Base-by-base conservation (phyloP, 92 coral and sea anemone species). In the Umimayanthus kanabou region DNA sequence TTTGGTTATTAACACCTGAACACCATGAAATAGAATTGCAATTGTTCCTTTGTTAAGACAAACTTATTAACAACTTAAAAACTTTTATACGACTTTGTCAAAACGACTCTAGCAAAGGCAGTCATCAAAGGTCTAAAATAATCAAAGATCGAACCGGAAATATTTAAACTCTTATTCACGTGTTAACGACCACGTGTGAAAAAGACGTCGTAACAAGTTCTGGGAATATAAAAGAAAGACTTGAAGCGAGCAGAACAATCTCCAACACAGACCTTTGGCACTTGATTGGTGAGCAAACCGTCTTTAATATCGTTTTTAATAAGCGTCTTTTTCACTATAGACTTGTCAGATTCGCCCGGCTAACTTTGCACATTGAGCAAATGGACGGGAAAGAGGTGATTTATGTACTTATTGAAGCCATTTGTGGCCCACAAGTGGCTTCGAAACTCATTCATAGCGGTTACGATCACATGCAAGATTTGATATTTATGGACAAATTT, bases 121-220 rank as follows among this genome's bases (percentile, higher is more conserved):
- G 26, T 83, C 64, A 47, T 14, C 43, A 40, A 5, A 49, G 39
- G 20, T 45, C 55, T 43, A 40, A 69, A 43, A 33, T 9, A 16
- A 18, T 50, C 78, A 71, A 28, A 39, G 40, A 69, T 29, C 43
- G 55, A 67, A 45, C 87, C 87, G 87, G 87, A 83, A 69, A 22
- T 33, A 5, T 4, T 47, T 47, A 16, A 67, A 11, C 28, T 39
- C 73, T 80, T 33, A 65, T 13, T 30, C 40, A 71, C 57, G 77
- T 83, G 85, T 83, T 80, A 10, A 83, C 7, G 76, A 72, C 87
- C 87, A 83, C 87, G 87, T 83, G 87, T 43, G 50, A 4, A 58
- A 61, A 20, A 76, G 57, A 33, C 53, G 50, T 58, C 49, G 25
- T 43, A 73, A 81, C 76, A 49, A 81, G 76, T 71, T 39, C 50